These are phyloP conservation scores for Drosophila asahinai DNA, from an alignment of 1,140 invertebrate species.

Conservation along the genomic window DNA sequence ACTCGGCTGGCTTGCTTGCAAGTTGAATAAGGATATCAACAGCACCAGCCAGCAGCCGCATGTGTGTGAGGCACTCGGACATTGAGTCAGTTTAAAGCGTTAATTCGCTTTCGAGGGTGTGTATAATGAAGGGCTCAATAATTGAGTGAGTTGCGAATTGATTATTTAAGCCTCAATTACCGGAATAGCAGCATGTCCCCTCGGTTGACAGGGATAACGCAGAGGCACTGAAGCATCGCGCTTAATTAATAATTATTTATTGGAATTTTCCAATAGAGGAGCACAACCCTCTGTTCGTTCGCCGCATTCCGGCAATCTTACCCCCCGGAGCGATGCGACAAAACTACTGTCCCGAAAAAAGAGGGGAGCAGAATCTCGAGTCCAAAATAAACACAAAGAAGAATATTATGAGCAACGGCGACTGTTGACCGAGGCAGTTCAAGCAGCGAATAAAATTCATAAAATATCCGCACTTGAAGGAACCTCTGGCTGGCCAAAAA, in stretches of 20 bases:
- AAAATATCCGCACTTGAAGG: constrained; percentile 78
- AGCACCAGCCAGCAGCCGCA: neutral
- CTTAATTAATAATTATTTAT: constrained; percentile 54
- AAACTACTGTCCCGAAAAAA: constrained; percentile 17
- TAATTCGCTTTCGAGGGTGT: constrained; percentile 58
- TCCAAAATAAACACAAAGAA: constrained; percentile 24
- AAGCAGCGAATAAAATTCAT: constrained; percentile 80
- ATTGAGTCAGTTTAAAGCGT: constrained; percentile 55
- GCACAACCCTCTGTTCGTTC: neutral
- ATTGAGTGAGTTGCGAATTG: constrained; percentile 56
- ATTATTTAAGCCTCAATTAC: constrained; percentile 56
- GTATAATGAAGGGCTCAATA: constrained; percentile 56
- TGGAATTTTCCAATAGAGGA: constrained; percentile 33
- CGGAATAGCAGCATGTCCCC: constrained; percentile 38
- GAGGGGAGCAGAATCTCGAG: constrained; percentile 4
- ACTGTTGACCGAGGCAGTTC: constrained; percentile 63
- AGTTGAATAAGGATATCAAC: constrained; percentile 27
- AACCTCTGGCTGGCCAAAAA: constrained; percentile 48
- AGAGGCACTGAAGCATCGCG: constrained; percentile 12
- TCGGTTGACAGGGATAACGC: constrained; percentile 24
- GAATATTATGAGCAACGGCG: constrained; percentile 4
- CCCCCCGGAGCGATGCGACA: constrained; percentile 35
- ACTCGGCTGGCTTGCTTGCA: constrained; percentile 17
- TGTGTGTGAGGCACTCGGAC: constrained; percentile 22
- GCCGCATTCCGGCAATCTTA: neutral